A percentile compares a stretch with the other conserved stretches of the same genome.
Conservation (phyloP, 2,888 invertebrate species). For the Xestia rhomboidea region DNA sequence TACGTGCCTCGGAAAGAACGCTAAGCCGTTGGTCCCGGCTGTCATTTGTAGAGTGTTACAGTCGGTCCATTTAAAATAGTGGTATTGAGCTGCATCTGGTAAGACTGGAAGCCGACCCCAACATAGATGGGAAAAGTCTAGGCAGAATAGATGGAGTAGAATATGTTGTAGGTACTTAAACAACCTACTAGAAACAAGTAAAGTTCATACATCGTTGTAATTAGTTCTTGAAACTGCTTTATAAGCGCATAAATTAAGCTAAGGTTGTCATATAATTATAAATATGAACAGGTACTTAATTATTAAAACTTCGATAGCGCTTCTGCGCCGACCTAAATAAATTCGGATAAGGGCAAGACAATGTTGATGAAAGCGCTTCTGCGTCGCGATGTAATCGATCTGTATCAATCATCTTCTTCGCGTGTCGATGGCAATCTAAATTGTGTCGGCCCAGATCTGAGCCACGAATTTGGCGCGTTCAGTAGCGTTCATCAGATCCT, state of each 20-base stretch:
- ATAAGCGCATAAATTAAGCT: neutral
- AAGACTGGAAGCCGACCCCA: neutral
- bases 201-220: neutral
- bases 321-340: neutral
- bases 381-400: neutral
- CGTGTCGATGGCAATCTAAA: neutral
- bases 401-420: neutral
- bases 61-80: neutral
- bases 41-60: neutral
- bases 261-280: neutral
- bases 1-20: neutral
- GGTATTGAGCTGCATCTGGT: neutral
- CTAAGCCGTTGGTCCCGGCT: neutral
- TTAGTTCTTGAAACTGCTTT: neutral
- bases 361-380: no score
- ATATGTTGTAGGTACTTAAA: neutral
- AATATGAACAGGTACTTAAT: neutral
- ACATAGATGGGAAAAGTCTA: neutral
- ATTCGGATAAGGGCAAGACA: neutral
- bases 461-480: neutral
- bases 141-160: no score
- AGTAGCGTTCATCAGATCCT: neutral
- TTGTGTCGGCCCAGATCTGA: neutral
- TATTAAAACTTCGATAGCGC: neutral
- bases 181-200: neutral